These are phyloP conservation scores for Phacellophora camtschatica DNA, from an alignment of 30 jellyfish, hydroid and myxozoan genomes.

Conservation along the genomic window DNA sequence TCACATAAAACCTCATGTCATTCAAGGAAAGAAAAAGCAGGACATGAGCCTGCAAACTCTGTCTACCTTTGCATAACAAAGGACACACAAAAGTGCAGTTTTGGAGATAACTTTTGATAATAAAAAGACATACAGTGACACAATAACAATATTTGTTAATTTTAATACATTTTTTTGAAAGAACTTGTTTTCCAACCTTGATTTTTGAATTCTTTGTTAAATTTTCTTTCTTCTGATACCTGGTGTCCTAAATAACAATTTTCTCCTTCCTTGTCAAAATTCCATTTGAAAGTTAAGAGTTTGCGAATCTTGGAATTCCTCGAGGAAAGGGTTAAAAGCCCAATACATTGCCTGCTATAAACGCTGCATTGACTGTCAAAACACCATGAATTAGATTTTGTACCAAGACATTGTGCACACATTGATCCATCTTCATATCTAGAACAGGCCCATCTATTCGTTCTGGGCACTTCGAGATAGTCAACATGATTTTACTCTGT, in stretches of 20 bases:
- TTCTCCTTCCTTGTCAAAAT: background rate
- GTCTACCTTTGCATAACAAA: slow-evolving; percentile 23
- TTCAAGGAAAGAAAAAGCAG: slow-evolving; percentile 6
- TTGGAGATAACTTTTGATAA: background rate
- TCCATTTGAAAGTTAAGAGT: background rate
- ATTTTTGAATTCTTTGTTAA: background rate
- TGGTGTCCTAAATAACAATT: background rate
- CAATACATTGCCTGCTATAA: too few relatives aligned
- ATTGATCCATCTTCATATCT: too few relatives aligned
- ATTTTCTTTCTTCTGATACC: background rate
- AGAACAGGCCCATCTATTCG: too few relatives aligned
- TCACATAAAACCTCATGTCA: background rate
- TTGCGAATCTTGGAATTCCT: too few relatives aligned
- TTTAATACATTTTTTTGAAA: background rate
- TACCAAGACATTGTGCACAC: too few relatives aligned
- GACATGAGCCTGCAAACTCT: slow-evolving; percentile 22
- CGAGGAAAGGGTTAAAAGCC: too few relatives aligned
- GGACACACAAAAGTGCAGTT: slow-evolving; percentile 47
- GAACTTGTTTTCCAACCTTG: background rate
- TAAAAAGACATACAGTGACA: background rate
- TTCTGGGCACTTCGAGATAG: too few relatives aligned
- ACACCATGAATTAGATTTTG: too few relatives aligned
- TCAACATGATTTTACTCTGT: too few relatives aligned
- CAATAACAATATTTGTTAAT: background rate
- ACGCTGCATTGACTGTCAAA: too few relatives aligned